These are phyloP conservation scores for Tichodroma muraria DNA, from an alignment of 2,113 vertebrate species.

Conservation along the genomic window DNA sequence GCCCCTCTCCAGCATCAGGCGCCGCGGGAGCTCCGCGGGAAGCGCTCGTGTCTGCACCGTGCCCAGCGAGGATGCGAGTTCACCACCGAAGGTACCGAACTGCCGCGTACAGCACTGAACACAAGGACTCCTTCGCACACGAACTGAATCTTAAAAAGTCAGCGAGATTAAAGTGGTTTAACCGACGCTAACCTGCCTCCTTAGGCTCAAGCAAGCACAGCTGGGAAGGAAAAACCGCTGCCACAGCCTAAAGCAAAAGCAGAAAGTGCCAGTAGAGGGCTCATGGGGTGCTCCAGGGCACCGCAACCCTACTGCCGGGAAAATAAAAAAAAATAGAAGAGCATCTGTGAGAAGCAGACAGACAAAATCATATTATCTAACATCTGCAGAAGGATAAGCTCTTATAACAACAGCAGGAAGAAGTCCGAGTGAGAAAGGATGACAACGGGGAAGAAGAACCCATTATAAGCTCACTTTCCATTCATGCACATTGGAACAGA, in stretches of 20 bases:
- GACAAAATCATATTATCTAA: neutral
- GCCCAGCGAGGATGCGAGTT: fast-evolving
- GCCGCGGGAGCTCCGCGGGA: neutral
- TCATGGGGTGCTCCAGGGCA: neutral
- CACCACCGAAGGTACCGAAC: neutral
- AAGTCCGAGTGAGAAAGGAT: neutral
- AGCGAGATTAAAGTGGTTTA: neutral
- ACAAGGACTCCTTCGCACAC: neutral
- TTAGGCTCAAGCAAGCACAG: neutral
- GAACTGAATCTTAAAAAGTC: neutral
- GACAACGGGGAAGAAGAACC: neutral
- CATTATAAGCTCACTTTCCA: neutral
- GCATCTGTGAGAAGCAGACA: neutral
- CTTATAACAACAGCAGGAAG: neutral
- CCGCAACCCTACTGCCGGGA: neutral
- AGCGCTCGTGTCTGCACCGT: fast-evolving
- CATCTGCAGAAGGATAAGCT: neutral
- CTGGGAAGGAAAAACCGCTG: neutral
- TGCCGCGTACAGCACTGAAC: fast-evolving
- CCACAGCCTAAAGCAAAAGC: neutral
- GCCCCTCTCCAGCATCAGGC: fast-evolving
- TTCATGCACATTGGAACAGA: neutral
- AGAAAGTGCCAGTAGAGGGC: neutral
- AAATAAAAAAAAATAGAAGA: neutral
- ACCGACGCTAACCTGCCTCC: too few species aligned